Percentiles rank a stretch among this genome's conserved stretches.
These are phyloP conservation scores for Crenuchus spilurus DNA, from an alignment of 2,797 vertebrate genomes.

Conservation along the genomic window DNA sequence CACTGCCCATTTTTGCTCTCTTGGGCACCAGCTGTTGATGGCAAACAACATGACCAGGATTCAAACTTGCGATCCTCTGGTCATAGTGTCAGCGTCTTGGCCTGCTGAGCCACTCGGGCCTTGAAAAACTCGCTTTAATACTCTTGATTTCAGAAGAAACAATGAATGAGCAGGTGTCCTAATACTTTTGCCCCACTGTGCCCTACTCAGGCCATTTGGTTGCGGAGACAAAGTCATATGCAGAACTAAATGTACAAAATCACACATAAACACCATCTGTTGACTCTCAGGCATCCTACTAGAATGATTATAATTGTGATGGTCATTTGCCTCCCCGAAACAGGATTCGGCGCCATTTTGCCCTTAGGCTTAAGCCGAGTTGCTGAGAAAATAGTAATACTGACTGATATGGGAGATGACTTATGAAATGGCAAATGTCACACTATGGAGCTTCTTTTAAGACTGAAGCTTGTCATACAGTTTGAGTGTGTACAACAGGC, in stretches of 20 bases:
- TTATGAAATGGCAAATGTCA: background rate
- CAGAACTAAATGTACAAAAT: background rate
- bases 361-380: background rate
- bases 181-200: too few relatives aligned
- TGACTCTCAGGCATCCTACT: background rate
- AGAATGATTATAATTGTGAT: background rate
- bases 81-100: too few relatives aligned
- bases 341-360: conserved; percentile 6
- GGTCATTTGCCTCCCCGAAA: background rate
- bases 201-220: too few relatives aligned
- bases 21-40: too few relatives aligned
- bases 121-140: too few relatives aligned
- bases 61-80: too few relatives aligned
- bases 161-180: too few relatives aligned
- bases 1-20: too few relatives aligned
- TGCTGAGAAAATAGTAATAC: background rate
- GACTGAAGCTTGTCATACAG: background rate
- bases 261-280: background rate
- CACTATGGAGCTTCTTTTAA: background rate
- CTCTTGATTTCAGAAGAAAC: too few relatives aligned
- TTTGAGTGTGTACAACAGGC: background rate
- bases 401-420: background rate
- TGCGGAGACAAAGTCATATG: too few relatives aligned
- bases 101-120: too few relatives aligned
- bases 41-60: too few relatives aligned